Evolutionary conservation across 2,797 vertebrate species (phyloP).

Genomic region (Helarctos malayanus): DNA sequence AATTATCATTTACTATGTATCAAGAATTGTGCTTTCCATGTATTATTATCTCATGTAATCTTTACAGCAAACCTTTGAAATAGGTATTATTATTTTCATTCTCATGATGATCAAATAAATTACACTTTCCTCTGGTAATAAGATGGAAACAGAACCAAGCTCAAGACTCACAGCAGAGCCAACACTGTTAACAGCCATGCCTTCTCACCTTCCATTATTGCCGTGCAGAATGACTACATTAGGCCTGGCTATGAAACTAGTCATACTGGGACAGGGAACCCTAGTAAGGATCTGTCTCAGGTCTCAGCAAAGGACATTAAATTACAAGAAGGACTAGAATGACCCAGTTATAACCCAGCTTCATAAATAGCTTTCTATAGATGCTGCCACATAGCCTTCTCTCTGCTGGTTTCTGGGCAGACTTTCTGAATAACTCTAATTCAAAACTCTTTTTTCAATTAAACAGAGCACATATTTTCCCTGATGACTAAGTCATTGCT

Average conservation of each 20-base stretch:
- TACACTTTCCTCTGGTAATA: background rate
- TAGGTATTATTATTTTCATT: background rate
- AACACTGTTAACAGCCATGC: background rate
- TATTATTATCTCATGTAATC: background rate
- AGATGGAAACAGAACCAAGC: background rate
- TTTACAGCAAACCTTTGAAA: background rate
- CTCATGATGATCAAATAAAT: constrained; percentile 34
- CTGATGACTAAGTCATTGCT: background rate
- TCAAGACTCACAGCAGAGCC: background rate
- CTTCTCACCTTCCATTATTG: background rate
- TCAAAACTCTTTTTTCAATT: constrained; percentile 46
- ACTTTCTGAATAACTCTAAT: constrained; percentile 35
- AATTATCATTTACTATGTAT: background rate
- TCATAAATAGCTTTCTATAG: background rate
- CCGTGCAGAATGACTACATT: background rate
- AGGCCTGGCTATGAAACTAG: background rate
- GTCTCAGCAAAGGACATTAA: background rate
- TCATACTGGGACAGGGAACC: background rate
- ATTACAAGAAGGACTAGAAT: constrained; percentile 1
- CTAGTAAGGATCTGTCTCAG: background rate
- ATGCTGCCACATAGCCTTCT: background rate
- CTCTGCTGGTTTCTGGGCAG: background rate
- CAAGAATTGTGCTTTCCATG: background rate
- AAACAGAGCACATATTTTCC: constrained; percentile 20
- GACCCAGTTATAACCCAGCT: background rate